Evolutionary conservation across 2,113 vertebrate species (phyloP).

Genomic region (Pollimyrus isidori): DNA sequence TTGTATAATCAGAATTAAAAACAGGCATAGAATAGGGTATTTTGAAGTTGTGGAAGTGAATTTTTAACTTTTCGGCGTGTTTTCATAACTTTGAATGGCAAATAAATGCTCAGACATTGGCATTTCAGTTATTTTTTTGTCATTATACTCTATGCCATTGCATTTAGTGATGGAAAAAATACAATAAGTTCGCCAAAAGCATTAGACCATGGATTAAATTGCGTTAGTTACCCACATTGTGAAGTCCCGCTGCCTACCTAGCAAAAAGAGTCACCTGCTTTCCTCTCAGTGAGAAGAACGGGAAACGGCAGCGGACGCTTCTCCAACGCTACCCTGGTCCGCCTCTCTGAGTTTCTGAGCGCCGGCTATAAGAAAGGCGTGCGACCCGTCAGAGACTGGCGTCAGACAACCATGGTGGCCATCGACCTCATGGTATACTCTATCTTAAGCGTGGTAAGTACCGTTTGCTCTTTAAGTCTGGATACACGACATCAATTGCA

Average conservation of each 20-base stretch:
- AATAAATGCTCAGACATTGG: background rate
- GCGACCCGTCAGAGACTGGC: constrained; percentile 83
- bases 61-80: background rate
- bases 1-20: background rate
- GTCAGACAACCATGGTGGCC: constrained; percentile 71
- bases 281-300: constrained; percentile 45
- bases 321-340: constrained; percentile 63
- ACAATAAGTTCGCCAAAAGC: background rate
- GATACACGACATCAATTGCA: background rate
- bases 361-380: constrained; percentile 76
- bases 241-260: background rate
- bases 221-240: background rate
- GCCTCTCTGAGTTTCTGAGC: constrained; percentile 67
- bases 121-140: background rate
- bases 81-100: background rate
- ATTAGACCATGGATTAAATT: background rate
- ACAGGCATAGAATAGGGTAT: background rate
- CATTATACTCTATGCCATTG: no score
- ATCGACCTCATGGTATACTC: constrained; percentile 94
- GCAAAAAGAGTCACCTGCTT: background rate
- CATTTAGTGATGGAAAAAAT: background rate
- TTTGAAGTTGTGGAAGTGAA: background rate
- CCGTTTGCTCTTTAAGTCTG: background rate
- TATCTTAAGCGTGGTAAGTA: constrained; percentile 87
- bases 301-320: constrained; percentile 29